Conservation (phyloP, 2,797 vertebrate species). For the Huso huso region DNA sequence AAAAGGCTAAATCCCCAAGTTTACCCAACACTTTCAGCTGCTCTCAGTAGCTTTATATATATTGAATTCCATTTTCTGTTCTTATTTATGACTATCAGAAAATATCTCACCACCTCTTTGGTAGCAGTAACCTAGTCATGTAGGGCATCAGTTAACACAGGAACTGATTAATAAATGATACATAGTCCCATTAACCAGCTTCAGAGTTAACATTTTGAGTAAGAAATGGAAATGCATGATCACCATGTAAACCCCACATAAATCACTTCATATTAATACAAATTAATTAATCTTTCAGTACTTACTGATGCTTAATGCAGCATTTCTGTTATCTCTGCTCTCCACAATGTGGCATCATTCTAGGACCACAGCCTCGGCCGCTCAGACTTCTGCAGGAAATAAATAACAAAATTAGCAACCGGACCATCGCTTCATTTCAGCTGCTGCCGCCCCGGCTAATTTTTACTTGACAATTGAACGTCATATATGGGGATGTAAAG, state of each 20-base stretch:
- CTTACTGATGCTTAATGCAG: slow-evolving; percentile 18
- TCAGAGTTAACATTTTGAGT: not conserved
- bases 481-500: not conserved
- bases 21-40: not conserved
- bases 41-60: no score
- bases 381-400: slow-evolving; percentile 15
- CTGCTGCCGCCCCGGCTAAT: not conserved
- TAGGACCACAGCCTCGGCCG: slow-evolving; percentile 14
- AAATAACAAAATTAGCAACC: slow-evolving; percentile 7
- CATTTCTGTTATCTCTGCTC: slow-evolving; percentile 5
- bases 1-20: not conserved
- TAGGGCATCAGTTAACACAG: not conserved
- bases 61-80: no score
- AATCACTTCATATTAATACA: slow-evolving; percentile 31
- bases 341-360: slow-evolving; percentile 18
- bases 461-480: slow-evolving; percentile 2
- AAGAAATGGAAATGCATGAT: not conserved
- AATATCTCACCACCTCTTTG: no score
- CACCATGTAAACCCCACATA: not conserved
- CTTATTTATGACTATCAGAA: no score
- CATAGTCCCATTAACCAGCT: not conserved
- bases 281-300: slow-evolving; percentile 4
- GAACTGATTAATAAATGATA: not conserved
- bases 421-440: slow-evolving; percentile 1
- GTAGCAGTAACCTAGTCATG: no score